Conservation (phyloP, 2,888 invertebrate species). For the Agrypnus murinus region DNA sequence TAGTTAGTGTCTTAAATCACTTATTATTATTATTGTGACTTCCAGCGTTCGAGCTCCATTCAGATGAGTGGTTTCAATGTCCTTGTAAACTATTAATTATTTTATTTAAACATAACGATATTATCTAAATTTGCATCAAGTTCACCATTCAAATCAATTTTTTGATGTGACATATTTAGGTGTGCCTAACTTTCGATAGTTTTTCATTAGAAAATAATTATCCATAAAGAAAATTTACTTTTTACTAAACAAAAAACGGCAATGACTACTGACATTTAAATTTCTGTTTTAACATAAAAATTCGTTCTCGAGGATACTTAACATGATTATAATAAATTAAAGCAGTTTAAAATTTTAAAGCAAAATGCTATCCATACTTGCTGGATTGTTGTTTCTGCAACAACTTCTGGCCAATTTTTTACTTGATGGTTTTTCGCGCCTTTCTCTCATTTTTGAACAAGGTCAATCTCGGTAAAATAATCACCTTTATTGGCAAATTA, state of each 20-base stretch:
- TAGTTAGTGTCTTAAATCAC: no score
- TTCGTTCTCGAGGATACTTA: not conserved
- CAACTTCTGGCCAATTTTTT: constrained; percentile 8
- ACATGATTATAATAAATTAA: no score
- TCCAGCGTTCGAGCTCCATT: no score
- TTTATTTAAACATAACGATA: not conserved
- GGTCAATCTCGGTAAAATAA: constrained; percentile 15
- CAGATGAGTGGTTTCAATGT: not conserved
- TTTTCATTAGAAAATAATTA: not conserved
- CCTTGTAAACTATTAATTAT: not conserved
- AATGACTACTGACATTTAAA: constrained; percentile 32
- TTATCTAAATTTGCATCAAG: no score
- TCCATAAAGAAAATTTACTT: constrained; percentile 5
- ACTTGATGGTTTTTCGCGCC: not conserved
- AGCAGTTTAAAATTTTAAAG: not conserved
- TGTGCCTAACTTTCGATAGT: not conserved
- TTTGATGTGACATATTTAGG: constrained; percentile 8
- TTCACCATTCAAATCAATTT: constrained; percentile 1
- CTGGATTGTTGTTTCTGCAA: not conserved
- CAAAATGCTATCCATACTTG: not conserved
- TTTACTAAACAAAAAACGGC: constrained; percentile 25
- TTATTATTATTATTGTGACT: no score
- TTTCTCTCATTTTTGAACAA: constrained; percentile 12
- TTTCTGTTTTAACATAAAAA: not conserved
- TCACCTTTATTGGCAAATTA: constrained; percentile 8